Percentiles rank a stretch among this genome's conserved stretches.
Evolutionary conservation across 2,888 invertebrate genomes (phyloP).

Genomic region (Barypeithes pellucidus): DNA sequence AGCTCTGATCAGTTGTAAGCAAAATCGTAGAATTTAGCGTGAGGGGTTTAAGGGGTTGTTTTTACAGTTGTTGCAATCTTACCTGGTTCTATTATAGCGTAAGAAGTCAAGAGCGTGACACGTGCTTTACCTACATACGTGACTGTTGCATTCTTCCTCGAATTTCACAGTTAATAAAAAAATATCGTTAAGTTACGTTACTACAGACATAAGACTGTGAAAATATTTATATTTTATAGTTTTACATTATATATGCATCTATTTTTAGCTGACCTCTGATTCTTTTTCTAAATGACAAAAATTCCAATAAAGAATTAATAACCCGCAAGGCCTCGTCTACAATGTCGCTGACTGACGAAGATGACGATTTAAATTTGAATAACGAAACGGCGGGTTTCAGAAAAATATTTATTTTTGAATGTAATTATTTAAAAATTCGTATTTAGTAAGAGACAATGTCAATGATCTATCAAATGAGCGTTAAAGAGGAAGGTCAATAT

Average conservation of each 20-base stretch:
- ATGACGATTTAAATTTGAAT: slow-evolving; percentile 13
- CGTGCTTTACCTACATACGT: too few species aligned
- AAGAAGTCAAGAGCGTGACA: too few species aligned
- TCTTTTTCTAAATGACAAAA: slow-evolving; percentile 2
- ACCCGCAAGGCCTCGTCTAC: neutral
- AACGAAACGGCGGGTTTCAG: neutral
- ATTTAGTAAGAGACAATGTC: slow-evolving; percentile 8
- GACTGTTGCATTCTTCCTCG: too few species aligned
- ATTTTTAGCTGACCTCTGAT: neutral
- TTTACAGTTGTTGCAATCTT: too few species aligned
- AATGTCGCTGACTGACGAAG: slow-evolving; percentile 12
- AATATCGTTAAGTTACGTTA: neutral
- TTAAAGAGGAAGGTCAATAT: neutral
- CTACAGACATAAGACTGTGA: neutral
- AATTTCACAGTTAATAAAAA: neutral
- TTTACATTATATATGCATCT: too few species aligned
- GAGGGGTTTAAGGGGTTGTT: too few species aligned
- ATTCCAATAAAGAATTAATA: neutral
- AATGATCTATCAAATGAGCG: neutral
- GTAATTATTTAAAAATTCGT: neutral
- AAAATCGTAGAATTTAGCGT: too few species aligned
- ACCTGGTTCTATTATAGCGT: too few species aligned
- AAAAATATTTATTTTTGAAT: slow-evolving; percentile 5
- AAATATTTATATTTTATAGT: too few species aligned
- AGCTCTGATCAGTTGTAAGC: too few species aligned